Base-by-base conservation (phyloP, 2,113 vertebrate species). In the Eudyptes chrysolophus region DNA sequence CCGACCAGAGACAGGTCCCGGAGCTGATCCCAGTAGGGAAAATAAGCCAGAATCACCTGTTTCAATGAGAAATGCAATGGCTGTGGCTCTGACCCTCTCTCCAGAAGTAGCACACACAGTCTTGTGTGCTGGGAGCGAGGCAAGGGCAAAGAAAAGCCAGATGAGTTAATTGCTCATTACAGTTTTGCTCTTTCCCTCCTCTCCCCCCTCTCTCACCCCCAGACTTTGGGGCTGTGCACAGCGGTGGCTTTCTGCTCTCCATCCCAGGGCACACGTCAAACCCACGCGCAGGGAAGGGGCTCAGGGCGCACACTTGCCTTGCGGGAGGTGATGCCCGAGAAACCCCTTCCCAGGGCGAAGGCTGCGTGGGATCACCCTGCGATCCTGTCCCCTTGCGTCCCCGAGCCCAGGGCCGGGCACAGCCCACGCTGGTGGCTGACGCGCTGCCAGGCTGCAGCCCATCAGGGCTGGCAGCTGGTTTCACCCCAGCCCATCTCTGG, bases 281-380 rank as follows among this genome's bases (percentile, higher is more conserved):
- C 44, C 60, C 60, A 3, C 5, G 0, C 4, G 0, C 1, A 0
- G 68, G 68, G 77, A 57, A 25, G 60, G 51, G 36, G 26, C 36
- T 60, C 4, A 1, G 52, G 61, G 52, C 3, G 0, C 60, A 40
- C 68, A 42, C 58, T 65, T 65, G 58, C 68, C 87, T 89, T 65
- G 42, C 3, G 1, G 68, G 26, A 58, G 51, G 42, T 1, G 58
- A 81, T 81, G 49, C 30, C 65, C 0, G 1, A 62, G 48, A 40
- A 80, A 8, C 4, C 77, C 20, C 20, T 26, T 49, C n/a, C 78
- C 2, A 0, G 24, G 51, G n/a, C 2, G 3, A 74, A 36, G 51
- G n/a, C 77, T 44, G 30, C 3, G 1, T 7, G 40, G 1, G 10
- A 3, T 8, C 4, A 1, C 44, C 69, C 69, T 13, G 46, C 10